These are phyloP conservation scores for Acanthopagrus latus DNA, from an alignment of 2,797 vertebrate species.

Conservation along the genomic window DNA sequence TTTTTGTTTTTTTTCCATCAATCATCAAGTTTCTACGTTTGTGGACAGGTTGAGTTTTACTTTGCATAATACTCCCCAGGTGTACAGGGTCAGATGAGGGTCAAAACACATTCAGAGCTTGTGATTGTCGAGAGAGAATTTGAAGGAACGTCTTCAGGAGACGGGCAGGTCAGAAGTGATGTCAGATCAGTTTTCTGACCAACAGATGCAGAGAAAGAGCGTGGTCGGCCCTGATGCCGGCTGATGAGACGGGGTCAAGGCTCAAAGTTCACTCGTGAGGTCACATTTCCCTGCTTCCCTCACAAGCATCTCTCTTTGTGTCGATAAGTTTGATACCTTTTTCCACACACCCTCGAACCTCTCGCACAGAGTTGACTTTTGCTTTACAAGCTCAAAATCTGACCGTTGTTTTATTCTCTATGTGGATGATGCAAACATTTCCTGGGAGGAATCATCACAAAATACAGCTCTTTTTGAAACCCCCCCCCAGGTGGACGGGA, in stretches of 20 bases:
- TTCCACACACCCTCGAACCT: not conserved
- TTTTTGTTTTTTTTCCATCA: slow-evolving; percentile 26
- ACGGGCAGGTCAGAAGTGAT: not conserved
- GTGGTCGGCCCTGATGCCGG: too few relatives aligned
- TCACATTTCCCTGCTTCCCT: not conserved
- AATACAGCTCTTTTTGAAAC: slow-evolving; percentile 22
- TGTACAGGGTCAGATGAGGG: not conserved
- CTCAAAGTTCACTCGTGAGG: not conserved
- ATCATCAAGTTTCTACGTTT: slow-evolving; percentile 8
- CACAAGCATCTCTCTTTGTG: not conserved
- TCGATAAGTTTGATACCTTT: not conserved
- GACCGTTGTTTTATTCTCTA: not conserved
- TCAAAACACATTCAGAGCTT: not conserved
- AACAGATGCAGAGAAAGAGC: too few relatives aligned
- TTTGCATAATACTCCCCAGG: slow-evolving; percentile 1
- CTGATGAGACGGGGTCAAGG: too few relatives aligned
- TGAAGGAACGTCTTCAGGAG: not conserved
- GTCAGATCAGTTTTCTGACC: too few relatives aligned
- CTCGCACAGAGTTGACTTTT: not conserved
- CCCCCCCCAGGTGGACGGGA: not conserved
- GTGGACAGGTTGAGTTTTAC: not conserved
- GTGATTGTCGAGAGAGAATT: not conserved
- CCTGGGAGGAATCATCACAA: slow-evolving; percentile 21
- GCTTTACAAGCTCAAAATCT: not conserved
- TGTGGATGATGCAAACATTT: not conserved